A percentile compares a stretch with the other conserved stretches of the same genome.
Conservation (phyloP, 2,888 invertebrate species). For the Helleia helle region DNA sequence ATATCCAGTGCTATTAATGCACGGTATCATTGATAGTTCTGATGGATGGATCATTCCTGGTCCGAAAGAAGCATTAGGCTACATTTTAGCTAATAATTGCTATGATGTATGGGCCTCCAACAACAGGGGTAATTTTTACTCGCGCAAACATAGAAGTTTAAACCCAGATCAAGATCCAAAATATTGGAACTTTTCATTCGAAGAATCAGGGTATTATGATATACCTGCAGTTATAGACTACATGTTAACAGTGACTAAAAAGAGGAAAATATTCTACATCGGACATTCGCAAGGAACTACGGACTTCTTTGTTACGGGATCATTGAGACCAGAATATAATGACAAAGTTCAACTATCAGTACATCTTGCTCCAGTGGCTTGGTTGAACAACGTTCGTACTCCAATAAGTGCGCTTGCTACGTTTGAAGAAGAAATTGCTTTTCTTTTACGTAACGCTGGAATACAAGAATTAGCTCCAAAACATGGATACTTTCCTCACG, state of each 20-base stretch:
- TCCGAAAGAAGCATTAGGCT: constrained; percentile 38
- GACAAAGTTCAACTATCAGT: constrained; percentile 63
- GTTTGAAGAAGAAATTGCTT: neutral
- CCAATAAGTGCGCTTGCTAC: constrained; percentile 32
- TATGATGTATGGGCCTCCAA: constrained; percentile 57
- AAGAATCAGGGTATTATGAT: constrained; percentile 80
- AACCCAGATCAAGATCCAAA: constrained; percentile 36
- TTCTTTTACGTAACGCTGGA: neutral
- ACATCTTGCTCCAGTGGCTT: constrained; percentile 72
- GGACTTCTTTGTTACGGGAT: constrained; percentile 65
- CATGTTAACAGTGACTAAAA: constrained; percentile 45
- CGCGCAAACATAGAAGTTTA: constrained; percentile 58
- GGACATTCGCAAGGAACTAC: constrained; percentile 81
- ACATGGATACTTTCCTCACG: neutral
- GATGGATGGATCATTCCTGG: constrained; percentile 35
- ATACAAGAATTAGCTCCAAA: neutral
- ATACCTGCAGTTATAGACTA: constrained; percentile 74
- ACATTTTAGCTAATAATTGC: constrained; percentile 53
- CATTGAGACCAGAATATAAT: constrained; percentile 68
- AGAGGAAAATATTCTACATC: constrained; percentile 70
- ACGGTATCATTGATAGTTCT: constrained; percentile 34
- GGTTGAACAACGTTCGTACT: constrained; percentile 57
- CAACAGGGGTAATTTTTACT: constrained; percentile 75
- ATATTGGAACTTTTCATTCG: constrained; percentile 75
- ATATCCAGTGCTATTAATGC: constrained; percentile 31